Conservation (phyloP, 1,140 invertebrate genomes). For the Zaprionus ghesquierei region DNA sequence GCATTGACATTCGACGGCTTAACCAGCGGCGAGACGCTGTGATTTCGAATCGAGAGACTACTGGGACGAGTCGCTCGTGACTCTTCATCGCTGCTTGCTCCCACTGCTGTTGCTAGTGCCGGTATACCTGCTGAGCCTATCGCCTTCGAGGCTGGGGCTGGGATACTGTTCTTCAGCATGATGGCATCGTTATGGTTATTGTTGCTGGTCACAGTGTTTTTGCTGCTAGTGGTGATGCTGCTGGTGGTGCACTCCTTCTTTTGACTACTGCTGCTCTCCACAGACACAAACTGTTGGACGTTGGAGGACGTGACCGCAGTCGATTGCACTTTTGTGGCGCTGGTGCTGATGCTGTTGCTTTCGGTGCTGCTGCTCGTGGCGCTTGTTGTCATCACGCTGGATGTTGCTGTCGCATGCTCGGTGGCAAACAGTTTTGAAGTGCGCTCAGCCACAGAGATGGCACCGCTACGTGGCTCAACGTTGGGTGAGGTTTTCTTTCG, state of each 20-base stretch:
- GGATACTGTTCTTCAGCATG: constrained; percentile 55
- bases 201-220: constrained; percentile 48
- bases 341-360: constrained; percentile 20
- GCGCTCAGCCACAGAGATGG: constrained; percentile 49
- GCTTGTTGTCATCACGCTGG: constrained; percentile 33
- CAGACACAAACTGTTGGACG: constrained; percentile 66
- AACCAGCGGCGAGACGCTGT: constrained; percentile 70
- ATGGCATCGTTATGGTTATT: constrained; percentile 55
- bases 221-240: constrained; percentile 71
- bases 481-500: constrained; percentile 84
- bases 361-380: constrained; percentile 39
- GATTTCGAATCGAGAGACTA: constrained; percentile 74
- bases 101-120: constrained; percentile 26
- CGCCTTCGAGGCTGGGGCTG: constrained; percentile 47
- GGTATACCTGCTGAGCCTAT: constrained; percentile 11
- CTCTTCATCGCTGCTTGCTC: constrained; percentile 64
- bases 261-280: constrained; percentile 58
- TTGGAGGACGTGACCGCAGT: constrained; percentile 69
- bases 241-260: constrained; percentile 55
- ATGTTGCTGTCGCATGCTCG: constrained; percentile 42
- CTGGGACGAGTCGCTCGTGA: constrained; percentile 66
- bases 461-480: constrained; percentile 70
- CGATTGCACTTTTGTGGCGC: constrained; percentile 77
- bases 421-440: constrained; percentile 67
- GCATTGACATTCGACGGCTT: constrained; percentile 42